Evolutionary conservation across 2,797 vertebrate genomes (phyloP).

Genomic region (Australoheros facetus): DNA sequence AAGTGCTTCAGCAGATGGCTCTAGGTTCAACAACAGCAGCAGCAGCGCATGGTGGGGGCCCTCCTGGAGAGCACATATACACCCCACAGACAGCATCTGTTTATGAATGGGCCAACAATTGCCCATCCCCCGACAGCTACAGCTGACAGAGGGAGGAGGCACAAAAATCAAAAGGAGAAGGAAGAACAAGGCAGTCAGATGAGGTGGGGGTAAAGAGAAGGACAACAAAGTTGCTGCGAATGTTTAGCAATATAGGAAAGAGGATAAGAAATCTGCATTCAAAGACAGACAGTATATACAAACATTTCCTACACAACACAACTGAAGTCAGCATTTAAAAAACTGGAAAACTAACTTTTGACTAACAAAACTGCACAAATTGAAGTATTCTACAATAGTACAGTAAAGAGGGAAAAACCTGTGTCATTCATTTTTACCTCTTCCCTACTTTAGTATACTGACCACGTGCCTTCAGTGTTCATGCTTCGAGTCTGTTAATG

Average conservation of each 20-base stretch:
- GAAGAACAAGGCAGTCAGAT: not conserved
- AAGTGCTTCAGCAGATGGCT: slow-evolving; percentile 81
- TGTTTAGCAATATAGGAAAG: not conserved
- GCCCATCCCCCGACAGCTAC: slow-evolving; percentile 62
- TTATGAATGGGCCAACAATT: slow-evolving; percentile 75
- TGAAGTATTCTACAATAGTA: not conserved
- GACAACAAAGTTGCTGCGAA: not conserved
- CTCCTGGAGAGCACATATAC: slow-evolving; percentile 66
- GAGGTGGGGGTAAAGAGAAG: not conserved
- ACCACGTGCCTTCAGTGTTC: not conserved
- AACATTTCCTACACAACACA: not conserved
- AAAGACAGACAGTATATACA: not conserved
- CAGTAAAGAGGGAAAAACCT: not conserved
- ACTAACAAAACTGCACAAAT: not conserved
- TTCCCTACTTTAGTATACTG: not conserved
- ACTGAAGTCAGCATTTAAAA: not conserved
- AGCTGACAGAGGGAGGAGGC: slow-evolving; percentile 53
- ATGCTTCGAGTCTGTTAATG: slow-evolving; percentile 12
- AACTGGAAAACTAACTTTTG: not conserved
- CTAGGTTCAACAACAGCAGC: slow-evolving; percentile 64
- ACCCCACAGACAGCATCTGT: slow-evolving; percentile 74
- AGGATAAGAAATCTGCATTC: not conserved
- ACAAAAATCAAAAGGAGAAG: slow-evolving; percentile 24
- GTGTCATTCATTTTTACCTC: not conserved
- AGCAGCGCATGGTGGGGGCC: slow-evolving; percentile 62